Base-by-base conservation (phyloP, 2,113 vertebrate genomes). In the Stictonetta naevosa region DNA sequence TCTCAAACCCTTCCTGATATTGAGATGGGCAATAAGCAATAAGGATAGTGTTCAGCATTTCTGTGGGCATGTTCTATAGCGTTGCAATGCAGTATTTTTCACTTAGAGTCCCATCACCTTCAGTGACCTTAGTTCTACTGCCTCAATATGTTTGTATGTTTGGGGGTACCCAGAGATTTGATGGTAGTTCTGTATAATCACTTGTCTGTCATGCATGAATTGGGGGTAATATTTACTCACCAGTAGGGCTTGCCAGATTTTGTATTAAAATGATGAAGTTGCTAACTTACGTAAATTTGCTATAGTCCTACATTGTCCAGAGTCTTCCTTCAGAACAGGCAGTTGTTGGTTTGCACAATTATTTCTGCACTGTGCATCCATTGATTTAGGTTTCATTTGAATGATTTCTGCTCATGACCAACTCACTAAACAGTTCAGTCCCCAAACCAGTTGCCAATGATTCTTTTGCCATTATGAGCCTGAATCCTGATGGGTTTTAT, bases 201-300 rank as follows among this genome's bases (percentile, higher is more conserved):
- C 15, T 29, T 7, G 59, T 12, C 60, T 0, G 0, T 29, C 33
- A 29, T 0, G 0, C 75, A 13, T 79, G 22, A 68, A 68, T 78
- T 78, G 79, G 78, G 17, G 71, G 38, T 56, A 66, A 60, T 79
- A 73, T 76, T 34, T 85, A 60, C n/a, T 72, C 19, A 19, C 73
- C 8, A 12, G 36, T 11, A 79, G 50, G 76, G 21, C 40, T 73
- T 67, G 21, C 14, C 59, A 62, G 46, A 55, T 75, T 83, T 83
- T 74, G 10, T 59, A 1, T 48, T 17, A 71, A 48, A 76, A 58
- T 23, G 28, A 48, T 58, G 26, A 62, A 66, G 52, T 38, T 79
- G 25, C 26, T 58, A 34, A 19, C n/a, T 94, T 9, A 10, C 10
- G 20, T 22, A 42, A 31, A 48, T n/a, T 50, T 85, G 28, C 59